Base-by-base conservation (phyloP, 2,888 invertebrate genomes). In the Tetranychus truncatus region DNA sequence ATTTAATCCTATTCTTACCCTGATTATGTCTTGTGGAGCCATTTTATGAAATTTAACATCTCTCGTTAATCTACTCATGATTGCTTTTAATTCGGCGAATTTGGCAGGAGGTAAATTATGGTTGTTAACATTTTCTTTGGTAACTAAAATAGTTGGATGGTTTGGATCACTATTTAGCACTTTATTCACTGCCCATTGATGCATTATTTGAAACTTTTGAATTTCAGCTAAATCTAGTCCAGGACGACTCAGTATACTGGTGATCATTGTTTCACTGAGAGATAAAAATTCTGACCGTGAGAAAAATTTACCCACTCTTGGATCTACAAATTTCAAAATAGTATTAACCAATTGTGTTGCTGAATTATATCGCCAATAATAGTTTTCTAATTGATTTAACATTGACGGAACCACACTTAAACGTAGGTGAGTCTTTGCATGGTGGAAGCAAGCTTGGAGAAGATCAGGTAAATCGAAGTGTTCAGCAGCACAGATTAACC, bases 281-380 rank as follows among this genome's bases (percentile, higher is more conserved):
- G 89, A 89, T 9, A 93, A 86, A 82, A 92, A 94, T 81, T 93
- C 92, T 1, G 88, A 84, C 74, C 89, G 89, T 81, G 90, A 89
- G 83, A 94, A 93, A 75, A 94, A 85, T 82, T 83, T 89, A 80
- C 89, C 89, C 9, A 92, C 91, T 81, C 91, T 87, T 77, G 91
- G 90, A 83, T 94, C 93, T 73, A 91, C 89, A 83, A 91, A 94
- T 34, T 91, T 90, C 77, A 94, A 85, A 80, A 94, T 93, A 91
- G 93, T 93, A 84, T 94, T 93, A 78, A 94, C 92, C 81, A 94
- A 85, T 83, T 94, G 93, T 45, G 92, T 91, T 72, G 93, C 94
- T 76, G 93, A 93, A 65, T 92, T 92, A 83, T 94, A 94, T 78
- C 94, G 88, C 94, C 94, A 94, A 83, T 92, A 93, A 84, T 94